These are phyloP conservation scores for Erpobdella octoculata DNA, from an alignment of 2,888 invertebrate genomes.

Conservation along the genomic window DNA sequence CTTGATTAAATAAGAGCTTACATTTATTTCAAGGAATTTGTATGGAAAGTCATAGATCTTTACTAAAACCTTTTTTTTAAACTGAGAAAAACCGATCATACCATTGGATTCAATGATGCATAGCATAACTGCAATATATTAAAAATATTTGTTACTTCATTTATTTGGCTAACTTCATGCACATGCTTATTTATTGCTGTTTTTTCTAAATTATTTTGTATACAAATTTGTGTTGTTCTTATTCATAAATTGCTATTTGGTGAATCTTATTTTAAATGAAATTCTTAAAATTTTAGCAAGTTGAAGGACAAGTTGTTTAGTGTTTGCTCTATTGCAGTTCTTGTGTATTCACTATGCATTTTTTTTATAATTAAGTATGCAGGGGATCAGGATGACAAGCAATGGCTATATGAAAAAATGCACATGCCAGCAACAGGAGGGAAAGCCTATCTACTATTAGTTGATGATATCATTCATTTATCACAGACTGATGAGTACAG, in stretches of 20 bases:
- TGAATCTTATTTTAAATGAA: neutral
- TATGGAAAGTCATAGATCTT: too few relatives aligned
- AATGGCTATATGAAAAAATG: slow-evolving; percentile 70
- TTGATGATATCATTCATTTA: slow-evolving; percentile 70
- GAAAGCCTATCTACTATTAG: slow-evolving; percentile 69
- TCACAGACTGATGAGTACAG: slow-evolving; percentile 66
- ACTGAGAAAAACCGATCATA: too few relatives aligned
- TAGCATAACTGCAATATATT: too few relatives aligned
- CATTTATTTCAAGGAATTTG: too few relatives aligned
- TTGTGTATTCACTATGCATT: neutral
- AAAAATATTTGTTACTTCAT: too few relatives aligned
- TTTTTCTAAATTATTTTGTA: too few relatives aligned
- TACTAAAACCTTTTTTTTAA: too few relatives aligned
- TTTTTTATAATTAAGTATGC: slow-evolving; percentile 57
- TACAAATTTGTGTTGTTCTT: neutral
- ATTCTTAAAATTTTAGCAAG: neutral
- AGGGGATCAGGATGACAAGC: slow-evolving; percentile 72
- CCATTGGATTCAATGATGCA: too few relatives aligned
- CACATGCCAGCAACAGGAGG: slow-evolving; percentile 71
- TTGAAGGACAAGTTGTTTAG: neutral
- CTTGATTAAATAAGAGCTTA: too few relatives aligned
- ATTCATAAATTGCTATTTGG: neutral
- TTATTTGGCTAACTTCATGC: too few relatives aligned
- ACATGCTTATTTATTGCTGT: too few relatives aligned
- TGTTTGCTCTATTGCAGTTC: neutral